phyloP scores from a whole-genome alignment of 2,888 invertebrate genomes.

The Charanyca ferruginea region DNA sequence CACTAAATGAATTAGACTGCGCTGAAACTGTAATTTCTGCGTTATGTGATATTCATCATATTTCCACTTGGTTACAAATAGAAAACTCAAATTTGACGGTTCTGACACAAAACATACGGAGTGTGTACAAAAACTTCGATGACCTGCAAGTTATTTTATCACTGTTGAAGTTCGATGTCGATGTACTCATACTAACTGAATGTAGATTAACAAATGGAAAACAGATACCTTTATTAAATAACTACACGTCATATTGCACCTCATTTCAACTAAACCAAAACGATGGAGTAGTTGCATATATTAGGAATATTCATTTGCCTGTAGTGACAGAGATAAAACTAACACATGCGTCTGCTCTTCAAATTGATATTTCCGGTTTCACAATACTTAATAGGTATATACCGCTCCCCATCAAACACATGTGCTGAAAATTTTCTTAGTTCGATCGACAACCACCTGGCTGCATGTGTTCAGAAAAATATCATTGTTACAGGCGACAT shows the following conservation, averaged over 20 bases:
- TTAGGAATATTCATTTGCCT: constrained; percentile 19
- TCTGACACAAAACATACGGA: constrained; percentile 27
- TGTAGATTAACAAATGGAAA: neutral
- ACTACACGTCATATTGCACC: too few species aligned
- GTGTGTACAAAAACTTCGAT: constrained; percentile 22
- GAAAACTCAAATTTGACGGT: constrained; percentile 17
- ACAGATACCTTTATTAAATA: too few species aligned
- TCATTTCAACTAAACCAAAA: constrained; percentile 4
- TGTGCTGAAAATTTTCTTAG: too few species aligned
- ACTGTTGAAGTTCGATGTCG: constrained; percentile 12
- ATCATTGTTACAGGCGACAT: too few species aligned
- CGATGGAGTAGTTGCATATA: constrained; percentile 3
- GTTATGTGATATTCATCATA: neutral
- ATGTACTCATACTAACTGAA: too few species aligned
- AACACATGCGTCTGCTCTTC: constrained; percentile 4
- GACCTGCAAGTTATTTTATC: constrained; percentile 31
- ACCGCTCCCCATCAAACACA: neutral
- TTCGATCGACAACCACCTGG: too few species aligned
- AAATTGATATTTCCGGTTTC: neutral
- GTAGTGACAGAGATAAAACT: constrained; percentile 28
- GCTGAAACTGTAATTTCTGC: neutral
- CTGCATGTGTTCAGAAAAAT: too few species aligned
- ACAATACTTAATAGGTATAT: neutral
- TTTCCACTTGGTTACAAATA: neutral
- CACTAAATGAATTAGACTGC: constrained; percentile 3